Conservation (phyloP, 2,888 invertebrate species). For the Drosophila putrida region DNA sequence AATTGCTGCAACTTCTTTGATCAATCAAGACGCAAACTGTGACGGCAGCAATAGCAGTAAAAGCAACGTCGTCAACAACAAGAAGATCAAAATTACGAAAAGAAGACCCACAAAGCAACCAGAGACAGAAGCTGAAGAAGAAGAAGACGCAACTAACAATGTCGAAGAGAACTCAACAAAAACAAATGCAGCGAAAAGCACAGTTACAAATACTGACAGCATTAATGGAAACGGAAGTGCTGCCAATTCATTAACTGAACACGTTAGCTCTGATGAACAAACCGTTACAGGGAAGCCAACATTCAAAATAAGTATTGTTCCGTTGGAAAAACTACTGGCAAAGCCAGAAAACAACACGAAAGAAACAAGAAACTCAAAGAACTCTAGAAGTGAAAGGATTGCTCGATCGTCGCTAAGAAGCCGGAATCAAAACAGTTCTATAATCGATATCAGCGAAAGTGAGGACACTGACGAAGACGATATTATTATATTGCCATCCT, state of each 20-base stretch:
- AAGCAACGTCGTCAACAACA: slow-evolving; percentile 12
- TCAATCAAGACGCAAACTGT: slow-evolving; percentile 38
- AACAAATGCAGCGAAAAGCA: slow-evolving; percentile 20
- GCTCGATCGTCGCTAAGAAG: slow-evolving; percentile 33
- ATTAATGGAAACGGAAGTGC: slow-evolving; percentile 24
- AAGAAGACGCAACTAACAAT: slow-evolving; percentile 30
- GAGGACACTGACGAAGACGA: slow-evolving; percentile 39
- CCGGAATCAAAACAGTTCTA: slow-evolving; percentile 61
- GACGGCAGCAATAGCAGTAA: slow-evolving; percentile 28
- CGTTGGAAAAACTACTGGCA: slow-evolving; percentile 79
- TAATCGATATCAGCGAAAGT: slow-evolving; percentile 76
- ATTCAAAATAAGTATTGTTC: slow-evolving; percentile 81
- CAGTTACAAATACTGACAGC: slow-evolving; percentile 31
- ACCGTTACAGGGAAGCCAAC: slow-evolving; percentile 30
- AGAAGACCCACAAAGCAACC: slow-evolving; percentile 27
- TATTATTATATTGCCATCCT: background rate
- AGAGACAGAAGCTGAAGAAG: slow-evolving; percentile 6
- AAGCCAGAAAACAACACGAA: slow-evolving; percentile 49
- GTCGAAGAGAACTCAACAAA: slow-evolving; percentile 44
- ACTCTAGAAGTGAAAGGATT: background rate
- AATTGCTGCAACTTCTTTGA: slow-evolving; percentile 69
- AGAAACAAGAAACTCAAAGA: slow-evolving; percentile 18
- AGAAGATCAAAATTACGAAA: slow-evolving; percentile 21
- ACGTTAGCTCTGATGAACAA: slow-evolving; percentile 26
- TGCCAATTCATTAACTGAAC: slow-evolving; percentile 24